A percentile compares a stretch with the other conserved stretches of the same genome.
Evolutionary conservation across 2,888 invertebrate species (phyloP).

Genomic region (Plebejus anna): DNA sequence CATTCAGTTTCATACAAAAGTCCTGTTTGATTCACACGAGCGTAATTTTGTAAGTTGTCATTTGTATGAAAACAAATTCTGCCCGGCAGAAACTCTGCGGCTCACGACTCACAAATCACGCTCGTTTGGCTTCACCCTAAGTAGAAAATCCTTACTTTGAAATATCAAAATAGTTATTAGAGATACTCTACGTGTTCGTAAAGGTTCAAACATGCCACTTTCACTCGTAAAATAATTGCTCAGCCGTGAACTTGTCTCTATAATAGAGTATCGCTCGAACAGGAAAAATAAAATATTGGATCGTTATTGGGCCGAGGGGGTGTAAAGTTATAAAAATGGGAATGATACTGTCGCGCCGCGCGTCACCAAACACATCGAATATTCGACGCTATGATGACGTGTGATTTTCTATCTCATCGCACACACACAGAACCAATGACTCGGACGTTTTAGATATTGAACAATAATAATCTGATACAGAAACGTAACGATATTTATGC

Average conservation of each 20-base stretch:
- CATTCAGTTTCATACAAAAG: no score
- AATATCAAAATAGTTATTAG: no score
- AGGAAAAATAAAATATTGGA: slow-evolving; percentile 11
- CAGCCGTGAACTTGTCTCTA: background rate
- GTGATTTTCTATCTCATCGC: slow-evolving; percentile 25
- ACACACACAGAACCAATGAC: slow-evolving; percentile 19
- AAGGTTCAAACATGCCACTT: background rate
- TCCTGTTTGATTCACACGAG: no score
- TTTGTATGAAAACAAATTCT: no score
- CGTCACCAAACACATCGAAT: slow-evolving; percentile 17
- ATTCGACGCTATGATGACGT: slow-evolving; percentile 23
- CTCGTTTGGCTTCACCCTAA: no score
- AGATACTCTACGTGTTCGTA: no score
- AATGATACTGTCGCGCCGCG: slow-evolving; percentile 18
- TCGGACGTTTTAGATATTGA: slow-evolving; percentile 8
- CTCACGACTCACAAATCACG: no score
- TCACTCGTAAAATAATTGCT: background rate
- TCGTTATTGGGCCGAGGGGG: background rate
- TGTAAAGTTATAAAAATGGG: slow-evolving; percentile 3
- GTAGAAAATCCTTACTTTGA: no score
- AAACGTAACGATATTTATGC: background rate
- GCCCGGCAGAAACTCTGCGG: no score
- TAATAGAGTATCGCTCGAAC: background rate
- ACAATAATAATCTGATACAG: background rate
- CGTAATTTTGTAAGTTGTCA: no score